Evolutionary conservation across 2,888 invertebrate species (phyloP).

Genomic region (Antitype chi): DNA sequence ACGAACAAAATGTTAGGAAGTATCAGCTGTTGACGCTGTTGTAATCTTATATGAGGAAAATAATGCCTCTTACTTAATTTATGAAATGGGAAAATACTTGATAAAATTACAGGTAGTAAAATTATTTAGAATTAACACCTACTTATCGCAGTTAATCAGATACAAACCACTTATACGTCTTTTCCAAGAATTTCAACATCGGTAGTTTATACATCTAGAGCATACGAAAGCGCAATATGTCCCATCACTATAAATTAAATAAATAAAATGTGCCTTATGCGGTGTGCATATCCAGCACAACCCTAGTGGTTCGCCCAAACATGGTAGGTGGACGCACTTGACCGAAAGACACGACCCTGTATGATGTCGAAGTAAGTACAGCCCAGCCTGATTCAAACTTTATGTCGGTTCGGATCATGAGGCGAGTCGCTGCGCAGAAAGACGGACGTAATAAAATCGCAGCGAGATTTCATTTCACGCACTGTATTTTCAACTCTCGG

Average conservation of each 20-base stretch:
- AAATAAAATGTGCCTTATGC: not conserved
- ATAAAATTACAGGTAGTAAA: constrained; percentile 1
- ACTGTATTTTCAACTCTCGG: no score
- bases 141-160: constrained; percentile 17
- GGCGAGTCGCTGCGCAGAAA: no score
- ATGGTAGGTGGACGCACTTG: constrained; percentile 80
- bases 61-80: not conserved
- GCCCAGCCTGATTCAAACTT: no score
- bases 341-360: constrained; percentile 74
- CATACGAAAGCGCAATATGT: not conserved
- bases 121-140: constrained; percentile 19
- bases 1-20: constrained; percentile 55
- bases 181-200: constrained; percentile 18
- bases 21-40: constrained; percentile 17
- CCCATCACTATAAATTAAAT: not conserved
- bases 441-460: no score
- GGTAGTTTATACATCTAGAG: not conserved
- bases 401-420: no score
- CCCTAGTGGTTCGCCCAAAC: constrained; percentile 57
- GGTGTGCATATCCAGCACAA: not conserved
- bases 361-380: constrained; percentile 13
- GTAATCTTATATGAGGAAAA: constrained; percentile 29
- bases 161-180: constrained; percentile 11
- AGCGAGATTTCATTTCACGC: no score
- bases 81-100: constrained; percentile 28